phyloP scores from a whole-genome alignment of 2,797 vertebrate genomes.

The Coccyzus lansbergi region DNA sequence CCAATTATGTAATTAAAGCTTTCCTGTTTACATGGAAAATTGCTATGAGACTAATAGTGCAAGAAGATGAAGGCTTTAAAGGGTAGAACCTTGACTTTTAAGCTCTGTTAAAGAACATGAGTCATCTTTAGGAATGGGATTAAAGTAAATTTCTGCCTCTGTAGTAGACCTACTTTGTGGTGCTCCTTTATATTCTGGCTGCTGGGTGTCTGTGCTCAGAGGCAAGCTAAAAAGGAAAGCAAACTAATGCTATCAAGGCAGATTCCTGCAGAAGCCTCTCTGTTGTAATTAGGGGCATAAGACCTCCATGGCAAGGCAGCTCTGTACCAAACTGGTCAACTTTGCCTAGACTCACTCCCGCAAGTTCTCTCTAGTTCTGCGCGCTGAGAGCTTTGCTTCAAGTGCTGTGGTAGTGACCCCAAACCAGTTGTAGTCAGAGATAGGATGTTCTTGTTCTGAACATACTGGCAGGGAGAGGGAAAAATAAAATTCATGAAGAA shows the following conservation, averaged over 20 bases:
- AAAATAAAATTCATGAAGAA: not conserved
- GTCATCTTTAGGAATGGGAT: constrained; percentile 55
- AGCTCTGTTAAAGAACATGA: not conserved
- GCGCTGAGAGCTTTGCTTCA: not conserved
- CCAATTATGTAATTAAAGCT: constrained; percentile 50
- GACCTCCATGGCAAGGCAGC: not conserved
- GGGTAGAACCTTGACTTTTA: constrained; percentile 43
- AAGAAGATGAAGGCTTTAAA: not conserved
- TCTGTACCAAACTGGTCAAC: not conserved
- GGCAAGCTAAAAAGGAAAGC: not conserved
- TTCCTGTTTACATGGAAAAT: constrained; percentile 53
- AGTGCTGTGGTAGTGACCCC: not conserved
- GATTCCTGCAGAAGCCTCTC: not conserved
- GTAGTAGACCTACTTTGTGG: not conserved
- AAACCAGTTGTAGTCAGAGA: not conserved
- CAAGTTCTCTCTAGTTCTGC: not conserved
- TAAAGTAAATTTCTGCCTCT: constrained; percentile 32
- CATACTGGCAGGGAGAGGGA: not conserved
- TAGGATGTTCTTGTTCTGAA: not conserved
- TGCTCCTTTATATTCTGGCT: not conserved
- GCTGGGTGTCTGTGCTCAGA: not conserved
- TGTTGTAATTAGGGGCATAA: not conserved
- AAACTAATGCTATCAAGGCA: not conserved
- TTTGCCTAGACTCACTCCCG: not conserved
- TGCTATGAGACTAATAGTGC: not conserved